Conservation (phyloP, 2,888 invertebrate genomes). For the Platycnemis pennipes region DNA sequence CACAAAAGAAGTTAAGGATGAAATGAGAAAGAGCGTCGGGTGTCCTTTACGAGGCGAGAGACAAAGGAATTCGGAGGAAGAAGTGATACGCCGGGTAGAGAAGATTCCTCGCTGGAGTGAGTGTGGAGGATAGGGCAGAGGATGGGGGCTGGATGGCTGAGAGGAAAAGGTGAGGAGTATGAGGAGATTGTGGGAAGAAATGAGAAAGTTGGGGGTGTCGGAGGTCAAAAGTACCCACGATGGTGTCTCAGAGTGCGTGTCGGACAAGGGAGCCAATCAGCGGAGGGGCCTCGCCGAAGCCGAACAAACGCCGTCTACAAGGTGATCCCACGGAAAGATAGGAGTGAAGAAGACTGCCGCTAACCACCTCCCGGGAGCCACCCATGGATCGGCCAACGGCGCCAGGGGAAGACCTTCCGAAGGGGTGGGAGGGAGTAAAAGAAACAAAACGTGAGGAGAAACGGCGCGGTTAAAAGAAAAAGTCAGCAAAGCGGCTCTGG, state of each 20-base stretch:
- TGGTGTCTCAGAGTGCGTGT: constrained; percentile 53
- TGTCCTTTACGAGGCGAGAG: not conserved
- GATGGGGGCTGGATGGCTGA: not conserved
- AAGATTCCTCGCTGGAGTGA: not conserved
- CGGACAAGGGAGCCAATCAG: constrained; percentile 66
- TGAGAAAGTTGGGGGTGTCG: constrained; percentile 44
- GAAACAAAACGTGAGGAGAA: not conserved
- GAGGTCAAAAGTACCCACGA: constrained; percentile 45
- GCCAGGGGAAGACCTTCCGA: constrained; percentile 8
- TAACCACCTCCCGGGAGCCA: constrained; percentile 53
- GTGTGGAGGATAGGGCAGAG: too few relatives aligned
- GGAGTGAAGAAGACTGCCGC: constrained; percentile 49
- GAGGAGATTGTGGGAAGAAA: constrained; percentile 15
- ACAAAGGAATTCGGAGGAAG: not conserved
- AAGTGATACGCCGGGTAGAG: not conserved
- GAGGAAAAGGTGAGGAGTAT: not conserved
- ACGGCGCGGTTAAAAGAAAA: not conserved
- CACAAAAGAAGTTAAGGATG: not conserved
- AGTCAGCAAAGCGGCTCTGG: not conserved
- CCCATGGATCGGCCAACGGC: constrained; percentile 21
- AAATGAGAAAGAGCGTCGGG: not conserved
- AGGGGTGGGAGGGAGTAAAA: not conserved
- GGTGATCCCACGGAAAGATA: constrained; percentile 45
- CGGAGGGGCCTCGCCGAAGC: constrained; percentile 45
- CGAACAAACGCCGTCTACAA: constrained; percentile 50